Percentiles rank a stretch among this genome's conserved stretches.
Conservation (phyloP, 2,888 invertebrate genomes). For the Aspidiotus rigidus region DNA sequence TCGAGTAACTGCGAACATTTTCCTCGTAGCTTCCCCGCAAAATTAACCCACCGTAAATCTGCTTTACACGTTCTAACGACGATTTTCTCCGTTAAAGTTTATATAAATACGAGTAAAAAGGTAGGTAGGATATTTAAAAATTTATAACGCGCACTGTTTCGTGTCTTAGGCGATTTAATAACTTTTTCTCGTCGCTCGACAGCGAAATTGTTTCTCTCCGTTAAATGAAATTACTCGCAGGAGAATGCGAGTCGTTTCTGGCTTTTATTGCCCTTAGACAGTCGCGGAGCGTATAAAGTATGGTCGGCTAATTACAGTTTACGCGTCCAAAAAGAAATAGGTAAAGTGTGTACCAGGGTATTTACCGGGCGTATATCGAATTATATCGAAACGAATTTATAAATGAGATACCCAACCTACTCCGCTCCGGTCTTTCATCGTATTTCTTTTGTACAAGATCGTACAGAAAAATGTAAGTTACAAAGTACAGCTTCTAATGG, state of each 20-base stretch:
- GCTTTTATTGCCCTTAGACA: constrained; percentile 1
- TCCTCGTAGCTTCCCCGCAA: not conserved
- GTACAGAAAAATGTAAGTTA: no score
- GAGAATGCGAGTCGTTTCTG: constrained; percentile 1
- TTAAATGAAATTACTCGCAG: constrained; percentile 1
- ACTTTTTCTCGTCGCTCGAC: not conserved
- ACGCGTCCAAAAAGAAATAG: not conserved
- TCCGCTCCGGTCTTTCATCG: no score
- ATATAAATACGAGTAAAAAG: no score
- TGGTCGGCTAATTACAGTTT: constrained; percentile 2
- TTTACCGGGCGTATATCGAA: no score
- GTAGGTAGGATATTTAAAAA: not conserved
- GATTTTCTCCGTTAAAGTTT: not conserved
- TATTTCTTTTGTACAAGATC: no score
- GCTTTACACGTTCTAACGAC: not conserved
- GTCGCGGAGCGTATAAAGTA: not conserved
- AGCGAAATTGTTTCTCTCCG: constrained; percentile 1
- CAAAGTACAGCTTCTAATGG: no score
- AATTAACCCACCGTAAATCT: constrained; percentile 4
- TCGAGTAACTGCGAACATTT: no score
- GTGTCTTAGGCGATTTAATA: constrained; percentile 4
- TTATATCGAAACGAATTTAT: no score
- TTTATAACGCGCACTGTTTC: not conserved
- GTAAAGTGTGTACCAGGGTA: no score
- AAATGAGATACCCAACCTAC: no score